Evolutionary conservation across 2,888 invertebrate genomes (phyloP).

Genomic region (Clanis bilineata): DNA sequence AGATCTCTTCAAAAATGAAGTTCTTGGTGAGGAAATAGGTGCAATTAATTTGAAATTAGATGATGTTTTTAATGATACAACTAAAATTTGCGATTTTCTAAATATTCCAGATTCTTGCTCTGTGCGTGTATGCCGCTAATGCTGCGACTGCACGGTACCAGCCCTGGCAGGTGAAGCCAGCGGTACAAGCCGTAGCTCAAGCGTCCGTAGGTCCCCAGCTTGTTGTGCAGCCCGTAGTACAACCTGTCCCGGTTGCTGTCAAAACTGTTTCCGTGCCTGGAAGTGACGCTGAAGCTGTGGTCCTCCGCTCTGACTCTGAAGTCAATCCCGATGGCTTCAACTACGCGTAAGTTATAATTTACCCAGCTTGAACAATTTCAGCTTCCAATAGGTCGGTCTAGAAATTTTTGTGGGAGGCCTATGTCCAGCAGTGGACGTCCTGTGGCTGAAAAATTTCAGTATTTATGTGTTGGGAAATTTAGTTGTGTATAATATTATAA

Average conservation of each 20-base stretch:
- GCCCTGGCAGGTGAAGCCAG: constrained; percentile 13
- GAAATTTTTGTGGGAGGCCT: too few relatives aligned
- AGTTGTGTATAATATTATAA: too few relatives aligned
- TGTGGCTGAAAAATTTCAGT: too few relatives aligned
- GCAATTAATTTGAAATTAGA: not conserved
- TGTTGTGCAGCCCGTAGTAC: not conserved
- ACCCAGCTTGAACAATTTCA: too few relatives aligned
- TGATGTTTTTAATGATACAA: not conserved
- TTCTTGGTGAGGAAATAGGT: constrained; percentile 32
- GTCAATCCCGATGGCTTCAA: constrained; percentile 39
- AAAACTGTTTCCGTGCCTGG: constrained; percentile 22
- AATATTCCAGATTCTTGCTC: constrained; percentile 40
- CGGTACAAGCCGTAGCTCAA: constrained; percentile 10
- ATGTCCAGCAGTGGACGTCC: too few relatives aligned
- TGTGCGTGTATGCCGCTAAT: constrained; percentile 48
- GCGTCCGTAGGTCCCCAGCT: constrained; percentile 15
- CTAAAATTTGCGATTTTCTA: not conserved
- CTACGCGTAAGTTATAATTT: constrained; percentile 39
- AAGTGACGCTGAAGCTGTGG: constrained; percentile 33
- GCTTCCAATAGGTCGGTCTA: too few relatives aligned
- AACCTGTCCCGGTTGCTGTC: constrained; percentile 18
- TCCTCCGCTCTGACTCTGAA: constrained; percentile 39
- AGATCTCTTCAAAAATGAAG: constrained; percentile 40
- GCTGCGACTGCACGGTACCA: constrained; percentile 33
- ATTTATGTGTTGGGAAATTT: too few relatives aligned